Conservation (phyloP, 2,113 vertebrate species). For the Vulpes lagopus region DNA sequence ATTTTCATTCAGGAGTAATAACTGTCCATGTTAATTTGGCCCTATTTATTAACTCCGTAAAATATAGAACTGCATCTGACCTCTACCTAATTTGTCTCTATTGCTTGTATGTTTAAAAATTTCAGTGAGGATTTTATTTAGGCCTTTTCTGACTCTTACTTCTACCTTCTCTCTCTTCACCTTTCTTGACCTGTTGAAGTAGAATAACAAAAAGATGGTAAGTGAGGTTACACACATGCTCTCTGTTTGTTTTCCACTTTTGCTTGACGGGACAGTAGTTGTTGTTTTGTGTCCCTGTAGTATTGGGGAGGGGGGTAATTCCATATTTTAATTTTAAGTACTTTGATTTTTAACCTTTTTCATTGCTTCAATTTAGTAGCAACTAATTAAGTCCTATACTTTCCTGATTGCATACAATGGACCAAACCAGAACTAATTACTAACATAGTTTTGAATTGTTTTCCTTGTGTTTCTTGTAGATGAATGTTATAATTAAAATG, state of each 20-base stretch:
- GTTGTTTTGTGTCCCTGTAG: constrained; percentile 85
- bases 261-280: constrained; percentile 88
- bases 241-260: constrained; percentile 89
- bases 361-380: constrained; percentile 87
- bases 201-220: constrained; percentile 99
- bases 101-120: constrained; percentile 89
- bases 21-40: constrained; percentile 78
- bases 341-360: constrained; percentile 85
- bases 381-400: constrained; percentile 85
- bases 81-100: constrained; percentile 87
- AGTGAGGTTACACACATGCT: constrained; percentile 93
- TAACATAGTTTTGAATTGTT: constrained; percentile 81
- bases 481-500: constrained; percentile 76
- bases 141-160: constrained; percentile 91
- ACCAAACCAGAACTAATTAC: constrained; percentile 80
- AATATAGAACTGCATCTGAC: constrained; percentile 86
- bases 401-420: constrained; percentile 81
- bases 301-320: constrained; percentile 81
- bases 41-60: constrained; percentile 83
- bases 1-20: constrained; percentile 69
- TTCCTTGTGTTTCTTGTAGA: constrained; percentile 75
- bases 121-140: constrained; percentile 87
- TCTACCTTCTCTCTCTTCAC: constrained; percentile 92
- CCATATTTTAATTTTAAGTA: constrained; percentile 85
- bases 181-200: constrained; percentile 95